Percentiles rank a stretch among this genome's conserved stretches.
Evolutionary conservation across 2,113 vertebrate species (phyloP).

Genomic region (Danio rerio): GRCz12tu NC_133197.1:22230001-22230500

Average conservation of each 20-base stretch:
- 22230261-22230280: no score
- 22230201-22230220: background rate
- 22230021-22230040: constrained; percentile 43
- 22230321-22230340: no score
- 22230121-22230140: constrained; percentile 26
- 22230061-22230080: background rate
- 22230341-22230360: no score
- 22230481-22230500: no score
- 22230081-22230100: constrained; percentile 42
- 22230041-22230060: constrained; percentile 26
- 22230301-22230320: no score
- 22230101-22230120: constrained; percentile 30
- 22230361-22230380: no score
- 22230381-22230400: no score
- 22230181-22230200: background rate
- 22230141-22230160: background rate
- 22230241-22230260: background rate
- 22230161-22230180: background rate
- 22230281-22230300: no score
- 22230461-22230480: no score
- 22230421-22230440: no score
- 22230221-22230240: background rate
- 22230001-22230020: background rate
- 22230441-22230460: no score
- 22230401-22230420: no score